A percentile compares a stretch with the other conserved stretches of the same genome.
phyloP scores from a whole-genome alignment of 1,140 invertebrate species.

The Dinoponera quadriceps region DNA sequence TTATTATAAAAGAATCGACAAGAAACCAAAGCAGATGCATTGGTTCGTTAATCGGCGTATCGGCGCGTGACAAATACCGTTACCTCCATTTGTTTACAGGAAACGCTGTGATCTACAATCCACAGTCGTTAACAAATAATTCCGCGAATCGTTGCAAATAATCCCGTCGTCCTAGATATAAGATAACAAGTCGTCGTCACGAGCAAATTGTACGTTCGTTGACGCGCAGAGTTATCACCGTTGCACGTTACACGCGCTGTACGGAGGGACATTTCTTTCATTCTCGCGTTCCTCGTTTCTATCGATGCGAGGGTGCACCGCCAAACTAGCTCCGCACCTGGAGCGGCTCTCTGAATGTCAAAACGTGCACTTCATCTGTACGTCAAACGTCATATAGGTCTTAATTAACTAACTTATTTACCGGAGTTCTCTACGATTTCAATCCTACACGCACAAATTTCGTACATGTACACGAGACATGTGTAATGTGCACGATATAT shows the following conservation, averaged over 20 bases:
- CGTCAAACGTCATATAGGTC: neutral
- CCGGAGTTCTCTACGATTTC: no score
- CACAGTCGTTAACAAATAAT: neutral
- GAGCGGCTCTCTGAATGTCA: constrained; percentile 4
- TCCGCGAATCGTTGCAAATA: constrained; percentile 30
- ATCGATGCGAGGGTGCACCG: neutral
- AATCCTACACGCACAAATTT: no score
- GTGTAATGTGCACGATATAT: constrained; percentile 12
- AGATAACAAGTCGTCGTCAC: constrained; percentile 17
- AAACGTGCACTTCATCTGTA: neutral
- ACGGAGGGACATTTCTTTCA: neutral
- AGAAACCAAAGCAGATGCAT: constrained; percentile 64
- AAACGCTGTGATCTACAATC: constrained; percentile 10
- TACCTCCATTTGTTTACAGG: constrained; percentile 55
- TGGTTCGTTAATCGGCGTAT: constrained; percentile 67
- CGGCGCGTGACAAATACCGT: constrained; percentile 65
- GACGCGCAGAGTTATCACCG: neutral
- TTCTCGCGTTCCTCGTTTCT: neutral
- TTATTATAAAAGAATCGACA: neutral
- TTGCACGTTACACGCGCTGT: neutral
- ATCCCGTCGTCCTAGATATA: neutral
- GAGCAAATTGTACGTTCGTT: neutral
- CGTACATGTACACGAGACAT: no score
- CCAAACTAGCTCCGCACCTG: neutral
- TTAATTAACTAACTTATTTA: no score